A percentile compares a stretch with the other conserved stretches of the same genome.
These are phyloP conservation scores for Trichogramma dendrolimi DNA, from an alignment of 2,888 invertebrate genomes.

Conservation along the genomic window DNA sequence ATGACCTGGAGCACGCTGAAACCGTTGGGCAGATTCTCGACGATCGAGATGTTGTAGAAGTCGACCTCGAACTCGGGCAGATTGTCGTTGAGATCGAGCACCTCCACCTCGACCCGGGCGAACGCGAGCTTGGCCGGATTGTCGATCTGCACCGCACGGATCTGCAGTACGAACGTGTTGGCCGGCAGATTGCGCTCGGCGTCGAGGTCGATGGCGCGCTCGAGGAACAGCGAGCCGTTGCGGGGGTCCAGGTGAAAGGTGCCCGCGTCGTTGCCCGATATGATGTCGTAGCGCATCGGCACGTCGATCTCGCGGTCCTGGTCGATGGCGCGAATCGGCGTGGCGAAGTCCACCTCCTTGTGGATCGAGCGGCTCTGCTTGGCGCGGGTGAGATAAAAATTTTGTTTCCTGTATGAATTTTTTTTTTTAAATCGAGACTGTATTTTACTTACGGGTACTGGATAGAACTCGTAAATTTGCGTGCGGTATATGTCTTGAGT, in stretches of 20 bases:
- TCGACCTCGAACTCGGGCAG: conserved; percentile 84
- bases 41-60: conserved; percentile 86
- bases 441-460: conserved; percentile 64
- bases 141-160: conserved; percentile 76
- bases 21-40: conserved; percentile 84
- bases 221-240: conserved; percentile 73
- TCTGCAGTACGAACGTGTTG: conserved; percentile 72
- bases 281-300: conserved; percentile 71
- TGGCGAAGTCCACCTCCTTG: conserved; percentile 65
- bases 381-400: too few species aligned
- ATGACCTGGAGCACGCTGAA: conserved; percentile 68
- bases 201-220: conserved; percentile 79
- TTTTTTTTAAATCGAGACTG: background rate
- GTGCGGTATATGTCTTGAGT: conserved; percentile 75
- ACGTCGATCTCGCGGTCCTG: conserved; percentile 74
- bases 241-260: conserved; percentile 70
- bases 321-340: conserved; percentile 73
- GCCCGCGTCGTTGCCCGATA: conserved; percentile 75
- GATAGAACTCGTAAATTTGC: conserved; percentile 77
- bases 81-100: conserved; percentile 78
- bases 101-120: conserved; percentile 70
- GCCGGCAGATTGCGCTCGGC: conserved; percentile 66
- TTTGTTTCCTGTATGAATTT: conserved; percentile 11
- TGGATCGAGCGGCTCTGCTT: conserved; percentile 56
- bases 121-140: conserved; percentile 72